Evolutionary conservation across 1,140 invertebrate species (phyloP).

Genomic region (Plutomurus gul): DNA sequence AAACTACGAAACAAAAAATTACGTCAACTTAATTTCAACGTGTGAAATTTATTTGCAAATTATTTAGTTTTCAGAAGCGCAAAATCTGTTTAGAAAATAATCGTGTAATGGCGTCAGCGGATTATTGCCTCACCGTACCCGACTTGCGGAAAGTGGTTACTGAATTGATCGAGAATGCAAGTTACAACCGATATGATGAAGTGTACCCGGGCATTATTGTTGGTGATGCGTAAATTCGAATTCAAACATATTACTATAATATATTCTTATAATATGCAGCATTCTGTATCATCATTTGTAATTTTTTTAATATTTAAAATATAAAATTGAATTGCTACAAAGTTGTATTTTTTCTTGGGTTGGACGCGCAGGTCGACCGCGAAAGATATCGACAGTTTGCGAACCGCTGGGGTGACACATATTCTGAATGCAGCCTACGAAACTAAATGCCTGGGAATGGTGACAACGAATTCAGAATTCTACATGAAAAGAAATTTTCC

Average conservation of each 20-base stretch:
- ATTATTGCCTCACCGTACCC: not conserved
- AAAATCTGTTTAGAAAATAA: not conserved
- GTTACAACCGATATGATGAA: not conserved
- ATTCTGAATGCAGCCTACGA: slow-evolving; percentile 60
- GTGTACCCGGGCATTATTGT: slow-evolving; percentile 4
- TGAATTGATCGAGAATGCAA: not conserved
- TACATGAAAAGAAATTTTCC: slow-evolving; percentile 56
- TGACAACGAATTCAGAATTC: slow-evolving; percentile 55
- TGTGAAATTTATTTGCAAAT: not conserved
- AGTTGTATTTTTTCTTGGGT: no score
- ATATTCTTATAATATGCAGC: no score
- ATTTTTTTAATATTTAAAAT: not conserved
- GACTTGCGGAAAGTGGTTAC: not conserved
- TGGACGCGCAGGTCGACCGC: slow-evolving; percentile 54
- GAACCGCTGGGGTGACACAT: slow-evolving; percentile 57
- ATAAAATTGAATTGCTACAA: no score
- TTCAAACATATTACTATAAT: no score
- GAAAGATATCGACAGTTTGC: slow-evolving; percentile 55
- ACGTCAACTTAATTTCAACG: no score
- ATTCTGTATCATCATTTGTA: no score
- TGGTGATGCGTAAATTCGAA: not conserved
- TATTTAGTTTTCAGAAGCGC: not conserved
- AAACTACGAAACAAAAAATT: no score
- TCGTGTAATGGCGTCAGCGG: not conserved
- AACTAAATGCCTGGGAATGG: slow-evolving; percentile 21